phyloP scores from a whole-genome alignment of 2,797 vertebrate genomes.

The Acrocephalus scirpaceus region DNA sequence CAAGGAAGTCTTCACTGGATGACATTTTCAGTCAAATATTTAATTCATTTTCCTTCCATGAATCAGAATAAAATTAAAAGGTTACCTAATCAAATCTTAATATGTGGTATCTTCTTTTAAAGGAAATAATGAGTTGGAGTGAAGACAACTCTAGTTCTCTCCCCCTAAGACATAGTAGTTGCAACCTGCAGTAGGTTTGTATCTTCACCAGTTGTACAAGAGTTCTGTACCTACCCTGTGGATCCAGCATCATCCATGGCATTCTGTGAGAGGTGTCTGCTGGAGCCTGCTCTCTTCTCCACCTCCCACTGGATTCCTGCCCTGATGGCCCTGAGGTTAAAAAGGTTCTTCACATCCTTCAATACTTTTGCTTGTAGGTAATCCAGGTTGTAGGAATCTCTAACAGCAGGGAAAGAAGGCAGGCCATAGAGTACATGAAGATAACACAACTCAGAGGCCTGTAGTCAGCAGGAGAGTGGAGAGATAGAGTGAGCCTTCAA shows the following conservation, averaged over 20 bases:
- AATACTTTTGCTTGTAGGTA: background rate
- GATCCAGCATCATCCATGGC: background rate
- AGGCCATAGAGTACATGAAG: background rate
- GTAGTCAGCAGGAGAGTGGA: background rate
- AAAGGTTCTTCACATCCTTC: background rate
- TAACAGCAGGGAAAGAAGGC: background rate
- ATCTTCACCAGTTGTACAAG: too few relatives aligned
- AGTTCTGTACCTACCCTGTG: fast-evolving
- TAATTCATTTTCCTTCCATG: background rate
- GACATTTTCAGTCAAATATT: background rate
- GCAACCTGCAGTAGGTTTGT: background rate
- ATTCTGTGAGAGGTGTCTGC: background rate
- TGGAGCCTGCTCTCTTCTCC: background rate
- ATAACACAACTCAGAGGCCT: background rate
- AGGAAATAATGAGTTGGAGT: background rate
- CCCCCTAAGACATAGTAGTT: background rate
- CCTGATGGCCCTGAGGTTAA: background rate
- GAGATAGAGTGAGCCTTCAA: background rate
- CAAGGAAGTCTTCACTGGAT: background rate
- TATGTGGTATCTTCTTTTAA: background rate
- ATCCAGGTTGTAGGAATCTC: background rate
- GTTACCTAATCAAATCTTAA: background rate
- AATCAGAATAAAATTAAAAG: background rate
- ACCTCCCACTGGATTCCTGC: background rate
- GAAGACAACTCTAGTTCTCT: background rate